Evolutionary conservation across 2,113 vertebrate species (phyloP), one percentile per base, ranked within the genome.

Genomic region (Brachionichthys hirsutus): DNA sequence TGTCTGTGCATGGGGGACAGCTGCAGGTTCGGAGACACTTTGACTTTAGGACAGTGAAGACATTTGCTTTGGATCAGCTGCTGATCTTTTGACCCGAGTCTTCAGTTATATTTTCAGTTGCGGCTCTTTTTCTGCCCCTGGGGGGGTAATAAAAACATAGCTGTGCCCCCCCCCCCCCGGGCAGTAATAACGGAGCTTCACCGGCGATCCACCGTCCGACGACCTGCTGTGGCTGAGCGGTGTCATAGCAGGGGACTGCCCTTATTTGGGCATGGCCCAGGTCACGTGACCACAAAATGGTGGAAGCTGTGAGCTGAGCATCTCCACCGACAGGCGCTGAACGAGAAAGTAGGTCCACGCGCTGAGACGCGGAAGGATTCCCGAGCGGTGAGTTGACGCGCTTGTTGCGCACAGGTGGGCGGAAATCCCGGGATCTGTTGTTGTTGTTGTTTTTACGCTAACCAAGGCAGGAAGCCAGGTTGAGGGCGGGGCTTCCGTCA

Each of bases 281-380:
- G 69, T 91, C 90, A 91, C 45, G 81, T 90, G 89, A 90, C 68
- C 83, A 84, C 70, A 91, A 91, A 89, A 91, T 91, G 90, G 89
- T 83, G 88, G 89, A 84, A 78, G 81, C 88, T 87, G 84, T 82
- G 74, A 88, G 77, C 81, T 47, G 74, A 86, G 86, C 87, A 89
- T 91, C 89, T 86, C 83, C 59, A 66, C 42, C 77, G 71, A 78
- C 71, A 77, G 77, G 67, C 80, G 75, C 63, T 61, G 61, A 85
- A 63, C 67, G 80, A 75, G 73, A 82, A 54, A 63, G 70, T 8
- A 56, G 52, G 67, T 81, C 73, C 68, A 88, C 86, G 87, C 62
- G 75, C 73, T 89, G 69, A 87, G 66, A 76, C 61, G 35, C 60
- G 58, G 38, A 24, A 81, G 75, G 47, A 85, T 67, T 78, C 75